Percentiles rank a stretch among this genome's conserved stretches.
These are phyloP conservation scores for Homarus americanus DNA, from an alignment of 1,140 invertebrate genomes.

Conservation along the genomic window DNA sequence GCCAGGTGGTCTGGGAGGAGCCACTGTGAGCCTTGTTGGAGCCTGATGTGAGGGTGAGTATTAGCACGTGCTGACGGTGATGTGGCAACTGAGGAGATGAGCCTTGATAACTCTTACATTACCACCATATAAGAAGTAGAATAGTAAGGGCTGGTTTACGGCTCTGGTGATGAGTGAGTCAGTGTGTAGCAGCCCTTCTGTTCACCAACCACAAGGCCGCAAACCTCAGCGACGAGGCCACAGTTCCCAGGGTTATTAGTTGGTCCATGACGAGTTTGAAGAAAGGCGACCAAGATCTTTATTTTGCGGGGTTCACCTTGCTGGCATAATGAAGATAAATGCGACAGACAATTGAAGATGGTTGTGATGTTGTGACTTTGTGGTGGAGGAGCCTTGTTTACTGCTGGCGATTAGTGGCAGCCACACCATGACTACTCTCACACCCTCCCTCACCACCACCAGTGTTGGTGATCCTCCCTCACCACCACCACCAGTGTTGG, in stretches of 20 bases:
- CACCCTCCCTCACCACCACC: too few species aligned
- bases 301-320: constrained; percentile 13
- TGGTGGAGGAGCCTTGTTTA: neutral
- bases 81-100: neutral
- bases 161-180: neutral
- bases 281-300: constrained; percentile 20
- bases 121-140: constrained; percentile 14
- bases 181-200: neutral
- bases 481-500: too few species aligned
- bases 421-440: too few species aligned
- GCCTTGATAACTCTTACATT: neutral
- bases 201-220: neutral
- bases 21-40: neutral
- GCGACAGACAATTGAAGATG: constrained; percentile 8
- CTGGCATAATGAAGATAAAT: constrained; percentile 35
- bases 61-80: neutral
- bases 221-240: neutral
- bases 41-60: neutral
- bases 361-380: constrained; percentile 7
- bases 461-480: too few species aligned
- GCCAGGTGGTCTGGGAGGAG: neutral
- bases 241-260: constrained; percentile 34
- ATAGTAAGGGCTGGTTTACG: neutral
- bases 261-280: neutral
- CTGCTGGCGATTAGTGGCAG: neutral